Percentiles rank a stretch among this genome's conserved stretches.
Conservation (phyloP, 2,797 vertebrate genomes). For the Hydrocynus forskahlii region DNA sequence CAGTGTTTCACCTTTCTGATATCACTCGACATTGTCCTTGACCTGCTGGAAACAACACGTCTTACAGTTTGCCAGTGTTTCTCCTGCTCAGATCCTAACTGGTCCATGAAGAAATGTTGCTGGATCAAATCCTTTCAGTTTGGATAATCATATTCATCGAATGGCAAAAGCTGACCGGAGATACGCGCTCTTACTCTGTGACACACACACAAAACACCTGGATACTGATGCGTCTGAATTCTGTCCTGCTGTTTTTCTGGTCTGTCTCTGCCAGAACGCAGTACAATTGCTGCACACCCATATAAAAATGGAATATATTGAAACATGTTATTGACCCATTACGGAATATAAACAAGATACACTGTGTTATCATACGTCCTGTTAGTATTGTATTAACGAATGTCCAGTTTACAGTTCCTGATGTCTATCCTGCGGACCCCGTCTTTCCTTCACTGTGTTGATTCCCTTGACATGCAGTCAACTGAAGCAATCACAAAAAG, state of each 20-base stretch:
- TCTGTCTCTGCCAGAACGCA: background rate
- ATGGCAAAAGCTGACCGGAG: slow-evolving; percentile 6
- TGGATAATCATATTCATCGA: slow-evolving; percentile 1
- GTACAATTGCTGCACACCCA: background rate
- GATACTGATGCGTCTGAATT: background rate
- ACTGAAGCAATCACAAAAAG: background rate
- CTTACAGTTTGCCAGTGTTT: slow-evolving; percentile 19
- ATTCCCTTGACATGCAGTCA: background rate
- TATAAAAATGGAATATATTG: background rate
- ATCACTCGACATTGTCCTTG: slow-evolving; percentile 32
- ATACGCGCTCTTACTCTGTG: background rate
- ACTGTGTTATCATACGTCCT: background rate
- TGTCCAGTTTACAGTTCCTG: slow-evolving; percentile 14
- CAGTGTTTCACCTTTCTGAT: slow-evolving; percentile 40
- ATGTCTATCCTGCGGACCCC: background rate
- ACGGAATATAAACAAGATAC: background rate
- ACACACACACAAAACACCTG: background rate
- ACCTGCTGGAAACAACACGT: slow-evolving; percentile 7
- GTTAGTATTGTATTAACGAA: background rate
- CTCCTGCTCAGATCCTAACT: slow-evolving; percentile 17
- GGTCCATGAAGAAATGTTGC: background rate
- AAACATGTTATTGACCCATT: background rate
- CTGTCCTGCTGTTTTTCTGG: background rate
- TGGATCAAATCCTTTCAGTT: background rate
- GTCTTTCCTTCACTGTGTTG: background rate